These are phyloP conservation scores for Cylas formicarius DNA, from an alignment of 1,140 invertebrate genomes.

Conservation along the genomic window DNA sequence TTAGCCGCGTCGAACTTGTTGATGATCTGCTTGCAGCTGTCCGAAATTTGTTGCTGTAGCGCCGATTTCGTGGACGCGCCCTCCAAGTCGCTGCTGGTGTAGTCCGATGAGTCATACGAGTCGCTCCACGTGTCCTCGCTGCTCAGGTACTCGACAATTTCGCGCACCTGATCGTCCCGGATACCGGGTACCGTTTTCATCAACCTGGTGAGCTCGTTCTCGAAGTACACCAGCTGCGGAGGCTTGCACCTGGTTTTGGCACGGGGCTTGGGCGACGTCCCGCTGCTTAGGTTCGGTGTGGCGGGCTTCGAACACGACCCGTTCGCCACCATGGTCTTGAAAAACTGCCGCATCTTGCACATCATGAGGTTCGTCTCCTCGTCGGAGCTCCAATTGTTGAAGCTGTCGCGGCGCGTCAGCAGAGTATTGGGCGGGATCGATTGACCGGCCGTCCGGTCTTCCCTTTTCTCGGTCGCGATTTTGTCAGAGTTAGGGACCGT, in stretches of 20 bases:
- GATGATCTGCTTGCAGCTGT: constrained; percentile 81
- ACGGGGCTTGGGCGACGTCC: constrained; percentile 40
- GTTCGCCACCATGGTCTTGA: constrained; percentile 77
- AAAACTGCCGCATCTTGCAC: constrained; percentile 87
- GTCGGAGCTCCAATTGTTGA: constrained; percentile 89
- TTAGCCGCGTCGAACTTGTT: constrained; percentile 67
- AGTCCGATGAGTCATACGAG: constrained; percentile 84
- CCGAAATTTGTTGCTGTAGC: constrained; percentile 76
- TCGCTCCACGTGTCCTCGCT: constrained; percentile 90
- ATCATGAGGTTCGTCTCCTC: constrained; percentile 92
- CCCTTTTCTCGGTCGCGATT: constrained; percentile 42
- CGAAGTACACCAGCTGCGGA: constrained; percentile 78
- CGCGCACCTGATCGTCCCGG: constrained; percentile 79
- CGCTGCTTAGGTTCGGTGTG: constrained; percentile 47
- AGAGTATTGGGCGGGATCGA: constrained; percentile 46
- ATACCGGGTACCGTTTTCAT: constrained; percentile 91
- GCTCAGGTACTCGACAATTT: constrained; percentile 85
- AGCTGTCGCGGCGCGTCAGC: constrained; percentile 75
- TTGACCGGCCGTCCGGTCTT: constrained; percentile 36
- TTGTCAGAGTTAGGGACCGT: constrained; percentile 41
- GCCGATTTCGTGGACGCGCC: constrained; percentile 60
- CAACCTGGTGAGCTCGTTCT: constrained; percentile 77
- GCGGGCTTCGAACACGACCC: constrained; percentile 41
- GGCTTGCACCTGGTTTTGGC: constrained; percentile 58
- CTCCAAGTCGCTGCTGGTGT: constrained; percentile 82